phyloP scores from a whole-genome alignment of 2,113 vertebrate species.

The Pteruthius melanotis region DNA sequence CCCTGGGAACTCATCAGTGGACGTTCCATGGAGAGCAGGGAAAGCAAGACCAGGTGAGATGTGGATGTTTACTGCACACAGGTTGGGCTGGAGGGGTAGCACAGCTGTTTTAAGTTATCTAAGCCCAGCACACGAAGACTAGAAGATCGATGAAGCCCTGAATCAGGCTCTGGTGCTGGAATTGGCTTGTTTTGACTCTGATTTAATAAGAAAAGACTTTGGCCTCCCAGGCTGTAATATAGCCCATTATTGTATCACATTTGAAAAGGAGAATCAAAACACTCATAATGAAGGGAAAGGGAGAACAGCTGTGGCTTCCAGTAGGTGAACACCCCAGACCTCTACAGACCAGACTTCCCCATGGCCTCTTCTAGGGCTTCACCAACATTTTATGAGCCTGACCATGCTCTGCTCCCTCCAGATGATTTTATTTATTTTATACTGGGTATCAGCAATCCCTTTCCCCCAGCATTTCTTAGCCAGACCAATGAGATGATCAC shows the following conservation, averaged over 20 bases:
- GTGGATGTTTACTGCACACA: background rate
- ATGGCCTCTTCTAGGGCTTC: background rate
- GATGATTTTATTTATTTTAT: background rate
- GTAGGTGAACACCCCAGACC: background rate
- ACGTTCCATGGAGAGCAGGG: accelerated
- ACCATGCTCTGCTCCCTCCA: background rate
- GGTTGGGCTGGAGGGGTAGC: background rate
- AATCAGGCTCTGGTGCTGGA: background rate
- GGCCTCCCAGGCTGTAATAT: background rate
- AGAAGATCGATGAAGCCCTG: accelerated
- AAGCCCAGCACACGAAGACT: background rate
- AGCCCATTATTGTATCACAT: background rate
- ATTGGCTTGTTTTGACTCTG: background rate
- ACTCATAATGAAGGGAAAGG: background rate
- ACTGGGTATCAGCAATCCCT: background rate
- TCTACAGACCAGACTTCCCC: background rate
- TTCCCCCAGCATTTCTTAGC: background rate
- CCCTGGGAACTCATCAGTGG: background rate
- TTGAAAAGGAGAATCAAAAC: background rate
- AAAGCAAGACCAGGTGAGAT: background rate
- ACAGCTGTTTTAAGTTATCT: background rate
- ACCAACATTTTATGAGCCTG: background rate
- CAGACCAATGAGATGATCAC: background rate
- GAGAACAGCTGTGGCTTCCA: background rate
- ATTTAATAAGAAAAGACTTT: background rate